These are phyloP conservation scores for Melanogrammus aeglefinus DNA, from an alignment of 2,797 vertebrate genomes.

Conservation along the genomic window DNA sequence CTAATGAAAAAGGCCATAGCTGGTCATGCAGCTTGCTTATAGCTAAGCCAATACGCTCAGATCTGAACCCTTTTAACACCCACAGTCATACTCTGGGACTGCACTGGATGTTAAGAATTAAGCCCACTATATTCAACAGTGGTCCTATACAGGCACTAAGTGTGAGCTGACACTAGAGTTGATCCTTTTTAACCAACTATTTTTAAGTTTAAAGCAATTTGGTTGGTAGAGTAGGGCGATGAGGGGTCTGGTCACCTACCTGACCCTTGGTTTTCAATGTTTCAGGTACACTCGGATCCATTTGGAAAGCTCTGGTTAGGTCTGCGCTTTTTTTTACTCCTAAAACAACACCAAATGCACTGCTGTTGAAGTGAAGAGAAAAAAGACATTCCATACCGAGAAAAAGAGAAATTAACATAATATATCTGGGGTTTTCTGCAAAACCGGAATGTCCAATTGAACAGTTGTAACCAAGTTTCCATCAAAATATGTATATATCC, in stretches of 20 bases:
- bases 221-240: too few species aligned
- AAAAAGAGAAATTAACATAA: too few species aligned
- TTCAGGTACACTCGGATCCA: conserved; percentile 92
- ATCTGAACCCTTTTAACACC: conserved; percentile 4
- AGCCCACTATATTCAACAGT: background rate
- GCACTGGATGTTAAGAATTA: conserved; percentile 1
- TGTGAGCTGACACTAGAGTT: too few species aligned
- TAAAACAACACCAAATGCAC: conserved; percentile 40
- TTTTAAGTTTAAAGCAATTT: too few species aligned
- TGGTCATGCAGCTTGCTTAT: conserved; percentile 16
- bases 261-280: conserved; percentile 90
- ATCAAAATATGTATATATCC: too few species aligned
- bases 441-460: too few species aligned
- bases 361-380: too few species aligned
- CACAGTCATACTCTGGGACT: background rate
- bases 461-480: too few species aligned
- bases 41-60: conserved; percentile 29
- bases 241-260: conserved; percentile 64
- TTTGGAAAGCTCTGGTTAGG: conserved; percentile 87
- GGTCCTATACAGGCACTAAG: background rate
- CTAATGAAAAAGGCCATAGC: conserved; percentile 30
- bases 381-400: too few species aligned
- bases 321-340: conserved; percentile 89
- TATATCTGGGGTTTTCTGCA: too few species aligned
- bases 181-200: too few species aligned